Base-by-base conservation (phyloP, 2,113 vertebrate genomes). In the Morone chrysops region DNA sequence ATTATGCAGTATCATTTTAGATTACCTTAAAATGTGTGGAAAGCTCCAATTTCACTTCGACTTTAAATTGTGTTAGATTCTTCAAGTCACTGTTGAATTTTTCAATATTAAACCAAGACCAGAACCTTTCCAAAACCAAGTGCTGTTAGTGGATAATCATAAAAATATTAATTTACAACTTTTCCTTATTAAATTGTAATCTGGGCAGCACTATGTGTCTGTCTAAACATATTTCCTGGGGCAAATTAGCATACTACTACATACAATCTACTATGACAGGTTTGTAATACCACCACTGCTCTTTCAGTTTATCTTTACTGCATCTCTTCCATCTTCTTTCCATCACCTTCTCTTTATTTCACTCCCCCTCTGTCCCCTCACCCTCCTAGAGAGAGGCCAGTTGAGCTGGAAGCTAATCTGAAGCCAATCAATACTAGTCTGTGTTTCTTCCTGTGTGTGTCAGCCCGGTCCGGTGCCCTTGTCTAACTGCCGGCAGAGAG, bases 351-450 rank as follows among this genome's bases (percentile, higher is more conserved):
- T 36, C 63, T 69, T 61, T 48, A 36, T 43, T 9, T 61, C 48
- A 69, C 63, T 31, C 56, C 25, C 65, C 85, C 89, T 91, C 92
- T 91, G 93, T 94, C 66, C 66, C 68, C 20, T 40, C 76, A 25
- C 10, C 81, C 73, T 78, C 8, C 25, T 4, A 38, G 83, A 75
- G 94, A 85, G 75, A 45, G 81, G 70, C 73, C 84, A 90, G 86
- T 87, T 82, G 75, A 63, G 74, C 85, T 92, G 92, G 93, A 95
- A 96, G 93, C 92, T 95, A 96, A 96, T 97, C 97, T 97, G 95
- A 96, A 95, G 96, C 94, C 94, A 96, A 97, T 97, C 97, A 97
- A 94, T 94, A 92, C 78, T 91, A 81, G 95, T 97, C 96, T 96
- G 93, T 93, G 95, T 95, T 74, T 95, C 96, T 97, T 97, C 94